Percentiles rank a stretch among this genome's conserved stretches.
These are phyloP conservation scores for Pseudachorutes palmiensis DNA, from an alignment of 1,140 invertebrate genomes.

Conservation along the genomic window DNA sequence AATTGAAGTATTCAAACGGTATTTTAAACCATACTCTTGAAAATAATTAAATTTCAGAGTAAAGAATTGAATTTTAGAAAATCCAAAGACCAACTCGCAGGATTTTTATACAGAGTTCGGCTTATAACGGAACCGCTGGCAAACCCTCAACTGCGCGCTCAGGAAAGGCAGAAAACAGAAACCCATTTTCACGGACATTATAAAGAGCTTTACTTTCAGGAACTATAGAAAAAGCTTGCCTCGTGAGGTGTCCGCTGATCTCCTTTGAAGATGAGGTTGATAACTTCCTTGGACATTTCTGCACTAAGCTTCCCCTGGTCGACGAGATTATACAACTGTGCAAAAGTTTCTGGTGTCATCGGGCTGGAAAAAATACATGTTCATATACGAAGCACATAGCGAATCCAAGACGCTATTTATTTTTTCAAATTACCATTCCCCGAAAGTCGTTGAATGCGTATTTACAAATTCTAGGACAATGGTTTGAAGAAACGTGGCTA, in stretches of 20 bases:
- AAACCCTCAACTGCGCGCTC: not conserved
- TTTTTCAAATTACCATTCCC: constrained; percentile 47
- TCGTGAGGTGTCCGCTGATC: constrained; percentile 44
- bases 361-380: constrained; percentile 42
- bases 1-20: not conserved
- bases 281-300: constrained; percentile 47
- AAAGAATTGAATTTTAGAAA: too few species aligned
- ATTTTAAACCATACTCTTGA: too few species aligned
- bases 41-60: too few species aligned
- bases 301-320: constrained; percentile 54
- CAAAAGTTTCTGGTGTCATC: constrained; percentile 46
- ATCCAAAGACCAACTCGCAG: too few species aligned
- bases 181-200: too few species aligned
- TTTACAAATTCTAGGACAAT: constrained; percentile 57
- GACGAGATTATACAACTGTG: constrained; percentile 53
- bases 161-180: not conserved
- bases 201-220: too few species aligned
- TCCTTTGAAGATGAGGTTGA: constrained; percentile 48
- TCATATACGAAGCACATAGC: constrained; percentile 16
- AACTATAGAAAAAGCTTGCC: constrained; percentile 39
- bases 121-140: not conserved
- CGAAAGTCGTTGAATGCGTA: constrained; percentile 51
- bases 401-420: constrained; percentile 27
- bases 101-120: too few species aligned
- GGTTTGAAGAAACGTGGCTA: constrained; percentile 59